These are phyloP conservation scores for Papilio xuthus DNA, from an alignment of 1,140 invertebrate species.

Conservation along the genomic window DNA sequence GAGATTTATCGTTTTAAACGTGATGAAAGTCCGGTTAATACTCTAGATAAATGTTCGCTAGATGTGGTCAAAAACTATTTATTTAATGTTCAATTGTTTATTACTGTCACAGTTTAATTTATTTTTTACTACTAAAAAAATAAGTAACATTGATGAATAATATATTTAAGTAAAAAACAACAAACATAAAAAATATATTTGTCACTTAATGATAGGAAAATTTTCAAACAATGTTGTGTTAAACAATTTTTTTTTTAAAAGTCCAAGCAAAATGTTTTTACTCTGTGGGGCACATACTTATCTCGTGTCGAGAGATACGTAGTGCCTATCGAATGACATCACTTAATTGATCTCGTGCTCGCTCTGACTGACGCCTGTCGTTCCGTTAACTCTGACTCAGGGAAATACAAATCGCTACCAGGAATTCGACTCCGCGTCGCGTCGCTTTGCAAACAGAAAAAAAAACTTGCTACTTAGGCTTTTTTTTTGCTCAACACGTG, in stretches of 20 bases:
- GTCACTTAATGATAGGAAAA: background rate
- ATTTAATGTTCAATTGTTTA: background rate
- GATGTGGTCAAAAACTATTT: background rate
- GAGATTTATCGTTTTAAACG: background rate
- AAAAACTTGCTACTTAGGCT: background rate
- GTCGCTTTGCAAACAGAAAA: constrained; percentile 2
- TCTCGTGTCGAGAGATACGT: background rate
- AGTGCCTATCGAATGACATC: constrained; percentile 14
- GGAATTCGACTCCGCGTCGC: constrained; percentile 27
- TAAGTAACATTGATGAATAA: background rate
- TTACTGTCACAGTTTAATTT: background rate
- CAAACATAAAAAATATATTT: too few species aligned
- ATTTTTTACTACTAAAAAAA: background rate
- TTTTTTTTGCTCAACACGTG: constrained; percentile 22
- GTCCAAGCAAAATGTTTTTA: background rate
- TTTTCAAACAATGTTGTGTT: background rate
- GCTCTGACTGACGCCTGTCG: constrained; percentile 9
- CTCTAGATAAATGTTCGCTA: background rate
- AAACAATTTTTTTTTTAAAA: too few species aligned
- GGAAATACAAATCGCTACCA: constrained; percentile 37
- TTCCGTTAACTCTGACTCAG: constrained; percentile 36
- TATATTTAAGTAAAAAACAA: background rate
- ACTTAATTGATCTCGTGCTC: constrained; percentile 33
- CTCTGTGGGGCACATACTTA: background rate
- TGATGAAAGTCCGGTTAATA: background rate